Percentiles rank a stretch among this genome's conserved stretches.
These are phyloP conservation scores for Leptopilina syphax DNA, from an alignment of 2,888 invertebrate genomes.

Conservation along the genomic window DNA sequence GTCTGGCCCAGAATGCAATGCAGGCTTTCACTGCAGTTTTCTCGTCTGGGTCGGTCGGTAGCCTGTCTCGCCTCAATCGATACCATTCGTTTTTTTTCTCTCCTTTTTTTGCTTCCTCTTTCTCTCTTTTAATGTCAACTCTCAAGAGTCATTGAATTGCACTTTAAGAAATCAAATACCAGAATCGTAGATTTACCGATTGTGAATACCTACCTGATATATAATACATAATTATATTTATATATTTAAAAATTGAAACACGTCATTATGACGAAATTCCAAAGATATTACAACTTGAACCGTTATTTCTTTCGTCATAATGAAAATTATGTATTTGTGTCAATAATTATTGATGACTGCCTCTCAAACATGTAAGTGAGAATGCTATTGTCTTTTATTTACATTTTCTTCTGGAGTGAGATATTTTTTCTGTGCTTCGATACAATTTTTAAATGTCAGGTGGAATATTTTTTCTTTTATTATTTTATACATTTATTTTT, in stretches of 20 bases:
- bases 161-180: constrained; percentile 19
- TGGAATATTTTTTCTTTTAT: not conserved
- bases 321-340: constrained; percentile 10
- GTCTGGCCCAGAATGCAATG: constrained; percentile 72
- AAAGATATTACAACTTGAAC: too few species aligned
- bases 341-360: not conserved
- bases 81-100: constrained; percentile 54
- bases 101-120: too few species aligned
- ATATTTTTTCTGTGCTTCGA: too few species aligned
- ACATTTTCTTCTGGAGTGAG: too few species aligned
- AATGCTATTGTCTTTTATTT: too few species aligned
- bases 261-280: not conserved
- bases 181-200: constrained; percentile 4
- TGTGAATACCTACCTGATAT: not conserved
- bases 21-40: constrained; percentile 73
- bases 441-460: not conserved
- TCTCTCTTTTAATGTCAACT: constrained; percentile 67
- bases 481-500: not conserved
- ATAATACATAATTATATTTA: constrained; percentile 3
- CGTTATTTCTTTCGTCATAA: not conserved
- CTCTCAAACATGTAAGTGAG: too few species aligned
- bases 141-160: constrained; percentile 8
- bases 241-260: not conserved
- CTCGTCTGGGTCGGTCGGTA: constrained; percentile 70
- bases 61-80: constrained; percentile 59